Base-by-base conservation (phyloP, 2,113 vertebrate genomes). In the Carassius gibelio region DNA sequence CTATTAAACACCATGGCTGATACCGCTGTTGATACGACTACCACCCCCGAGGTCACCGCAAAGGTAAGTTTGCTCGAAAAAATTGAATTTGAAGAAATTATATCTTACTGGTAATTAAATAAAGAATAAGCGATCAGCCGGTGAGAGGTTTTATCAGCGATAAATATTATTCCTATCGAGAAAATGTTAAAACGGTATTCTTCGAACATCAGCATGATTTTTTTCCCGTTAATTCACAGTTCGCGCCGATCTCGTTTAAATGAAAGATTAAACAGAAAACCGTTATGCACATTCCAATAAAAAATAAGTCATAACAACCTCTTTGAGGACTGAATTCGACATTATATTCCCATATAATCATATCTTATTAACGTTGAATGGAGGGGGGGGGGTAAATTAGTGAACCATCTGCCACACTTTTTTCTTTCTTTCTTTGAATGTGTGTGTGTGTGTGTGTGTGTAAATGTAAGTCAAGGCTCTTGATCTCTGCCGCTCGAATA, bases 11-110 rank as follows among this genome's bases (percentile, higher is more conserved):
- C 87, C 62, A 96, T 96, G 95, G 95, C 95, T 85, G 95, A 96
- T 50, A 94, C 93, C 86, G 94, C 89, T 91, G 95, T 94, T 88
- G 94, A 95, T 48, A 94, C 93, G 36, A 94, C 94, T 89, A 90
- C 90, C 59, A 83, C 92, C 64, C 74, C 89, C 34, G 95, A 96
- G 93, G 92, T 96, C 91, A 94, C 93, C 86, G 91, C 93, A 80
- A 95, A 95, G 94, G 95, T 96, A 90, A 86, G 94, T 93, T 90
- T 90, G 1, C 0, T 4, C 5, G 4, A 45, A 26, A 14, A 19
- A 2, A 0, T 14, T 4, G 11, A 0, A 19, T 52, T 78, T 59
- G 68, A 71, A 17, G 48, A 38, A 80, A 69, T 26, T 5, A 19
- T 5, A 55, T 14, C 13, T 14, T 3, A 21, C 4, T 15, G 23